phyloP scores from a whole-genome alignment of 2,797 vertebrate species.

The Parauchenoglanis punctatus region DNA sequence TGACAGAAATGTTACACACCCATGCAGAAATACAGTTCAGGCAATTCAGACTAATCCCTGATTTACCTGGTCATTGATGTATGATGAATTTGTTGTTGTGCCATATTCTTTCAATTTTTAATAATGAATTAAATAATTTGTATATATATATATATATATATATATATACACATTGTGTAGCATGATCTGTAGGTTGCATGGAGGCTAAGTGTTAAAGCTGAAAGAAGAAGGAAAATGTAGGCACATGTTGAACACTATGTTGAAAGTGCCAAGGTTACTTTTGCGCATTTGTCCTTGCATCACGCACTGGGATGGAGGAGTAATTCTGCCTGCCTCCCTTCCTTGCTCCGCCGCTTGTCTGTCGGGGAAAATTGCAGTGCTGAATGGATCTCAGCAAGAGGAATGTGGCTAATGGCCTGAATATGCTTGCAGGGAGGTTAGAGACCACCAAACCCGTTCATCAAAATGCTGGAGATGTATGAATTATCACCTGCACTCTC shows the following conservation, averaged over 20 bases:
- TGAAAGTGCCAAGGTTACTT: conserved; percentile 39
- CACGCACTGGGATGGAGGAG: conserved; percentile 30
- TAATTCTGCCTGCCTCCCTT: conserved; percentile 34
- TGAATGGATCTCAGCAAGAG: conserved; percentile 53
- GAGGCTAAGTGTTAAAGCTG: not conserved
- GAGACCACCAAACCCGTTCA: conserved; percentile 49
- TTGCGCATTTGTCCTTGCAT: conserved; percentile 44
- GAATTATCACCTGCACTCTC: conserved; percentile 29
- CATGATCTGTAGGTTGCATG: not conserved
- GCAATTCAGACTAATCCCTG: not conserved
- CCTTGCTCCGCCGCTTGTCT: conserved; percentile 1
- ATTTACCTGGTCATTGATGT: not conserved
- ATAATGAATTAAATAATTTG: not conserved
- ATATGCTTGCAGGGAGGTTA: conserved; percentile 47
- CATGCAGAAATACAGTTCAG: not conserved
- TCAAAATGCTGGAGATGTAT: conserved; percentile 49
- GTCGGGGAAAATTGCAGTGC: conserved; percentile 47
- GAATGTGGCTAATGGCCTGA: conserved; percentile 56
- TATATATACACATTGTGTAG: not conserved
- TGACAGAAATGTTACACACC: not conserved
- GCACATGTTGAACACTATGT: conserved; percentile 34
- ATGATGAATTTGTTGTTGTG: not conserved
- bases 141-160: too few relatives aligned
- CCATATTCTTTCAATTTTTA: not conserved
- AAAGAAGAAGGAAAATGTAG: conserved; percentile 16